Evolutionary conservation across 2,113 vertebrate species (phyloP).

Genomic region (Tachysurus vachellii): DNA sequence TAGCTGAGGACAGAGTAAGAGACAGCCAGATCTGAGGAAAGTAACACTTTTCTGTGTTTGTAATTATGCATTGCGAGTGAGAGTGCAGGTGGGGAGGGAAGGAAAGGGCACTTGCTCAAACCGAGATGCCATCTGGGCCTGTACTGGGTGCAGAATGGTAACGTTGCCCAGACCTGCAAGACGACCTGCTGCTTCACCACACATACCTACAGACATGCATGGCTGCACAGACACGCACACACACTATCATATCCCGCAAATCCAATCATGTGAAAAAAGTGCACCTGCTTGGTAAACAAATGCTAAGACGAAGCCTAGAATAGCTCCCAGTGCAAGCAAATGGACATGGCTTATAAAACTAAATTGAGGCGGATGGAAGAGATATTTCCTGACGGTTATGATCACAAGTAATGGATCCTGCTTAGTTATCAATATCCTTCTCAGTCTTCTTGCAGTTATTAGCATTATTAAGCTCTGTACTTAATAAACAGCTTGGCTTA

Average conservation of each 20-base stretch:
- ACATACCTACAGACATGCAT: slow-evolving; percentile 9
- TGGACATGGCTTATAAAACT: slow-evolving; percentile 5
- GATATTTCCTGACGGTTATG: neutral
- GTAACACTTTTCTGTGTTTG: slow-evolving; percentile 59
- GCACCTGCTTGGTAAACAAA: slow-evolving; percentile 33
- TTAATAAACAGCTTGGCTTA: neutral
- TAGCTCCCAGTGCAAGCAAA: slow-evolving; percentile 2
- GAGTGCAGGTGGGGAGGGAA: slow-evolving; percentile 45
- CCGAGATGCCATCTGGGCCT: slow-evolving; percentile 61
- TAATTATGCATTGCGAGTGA: slow-evolving; percentile 55
- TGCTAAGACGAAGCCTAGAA: neutral
- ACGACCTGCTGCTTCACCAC: slow-evolving; percentile 41
- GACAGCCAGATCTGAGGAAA: slow-evolving; percentile 30
- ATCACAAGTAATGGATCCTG: neutral
- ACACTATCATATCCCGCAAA: neutral
- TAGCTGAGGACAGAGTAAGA: slow-evolving; percentile 36
- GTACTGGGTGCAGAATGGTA: slow-evolving; percentile 45
- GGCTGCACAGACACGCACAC: neutral
- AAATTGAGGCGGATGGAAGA: neutral
- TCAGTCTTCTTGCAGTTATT: neutral
- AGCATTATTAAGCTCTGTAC: neutral
- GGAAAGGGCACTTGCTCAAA: slow-evolving; percentile 52
- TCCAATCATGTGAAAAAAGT: slow-evolving; percentile 12
- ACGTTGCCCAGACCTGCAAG: slow-evolving; percentile 33
- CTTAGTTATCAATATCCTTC: neutral